Evolutionary conservation across 2,888 invertebrate genomes (phyloP), one percentile per base, ranked within the genome.

Genomic region (Drosophila incognita): DNA sequence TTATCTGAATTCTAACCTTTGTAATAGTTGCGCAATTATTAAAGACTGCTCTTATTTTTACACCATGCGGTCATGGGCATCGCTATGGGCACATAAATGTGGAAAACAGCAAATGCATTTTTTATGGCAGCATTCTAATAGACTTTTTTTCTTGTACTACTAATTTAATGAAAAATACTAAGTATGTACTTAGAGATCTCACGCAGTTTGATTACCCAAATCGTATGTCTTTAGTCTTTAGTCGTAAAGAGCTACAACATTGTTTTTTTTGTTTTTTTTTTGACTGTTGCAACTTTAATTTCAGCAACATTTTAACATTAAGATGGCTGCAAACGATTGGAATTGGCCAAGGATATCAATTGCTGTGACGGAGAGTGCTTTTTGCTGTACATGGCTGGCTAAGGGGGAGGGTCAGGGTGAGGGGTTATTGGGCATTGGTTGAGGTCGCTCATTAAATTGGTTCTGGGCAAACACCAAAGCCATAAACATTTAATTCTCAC

Each of bases 401-500:
- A 40, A 29, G 29, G 29, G 38, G 40, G 40, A 27, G 52, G 40
- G 27, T 42, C 46, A 35, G 35, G 33, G 59, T 36, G 48, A 33
- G 53, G 63, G 59, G 36, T 58, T 61, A 51, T 54, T 48, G 48
- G 52, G 31, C 51, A 63, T 71, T 57, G 79, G 64, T 64, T 69
- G 36, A 71, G 87, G 79, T 89, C 87, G 84, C 84, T 86, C 83
- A 90, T 80, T 88, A 88, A 88, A 80, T 80, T 51, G 68, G 53
- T 72, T 62, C 68, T 76, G 82, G 70, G 66, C 81, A 82, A 89
- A 79, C 80, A 89, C 64, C 40, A 65, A 76, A 81, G 76, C 78
- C 79, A 82, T 83, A 74, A 77, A 73, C 76, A 81, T 79, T 89
- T 83, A 85, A 89, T 85, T 85, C 89, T 89, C 88, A 89, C 88